Evolutionary conservation across 2,888 invertebrate genomes (phyloP), one percentile per base, ranked within the genome.

Genomic region (Allolobophora icterica): DNA sequence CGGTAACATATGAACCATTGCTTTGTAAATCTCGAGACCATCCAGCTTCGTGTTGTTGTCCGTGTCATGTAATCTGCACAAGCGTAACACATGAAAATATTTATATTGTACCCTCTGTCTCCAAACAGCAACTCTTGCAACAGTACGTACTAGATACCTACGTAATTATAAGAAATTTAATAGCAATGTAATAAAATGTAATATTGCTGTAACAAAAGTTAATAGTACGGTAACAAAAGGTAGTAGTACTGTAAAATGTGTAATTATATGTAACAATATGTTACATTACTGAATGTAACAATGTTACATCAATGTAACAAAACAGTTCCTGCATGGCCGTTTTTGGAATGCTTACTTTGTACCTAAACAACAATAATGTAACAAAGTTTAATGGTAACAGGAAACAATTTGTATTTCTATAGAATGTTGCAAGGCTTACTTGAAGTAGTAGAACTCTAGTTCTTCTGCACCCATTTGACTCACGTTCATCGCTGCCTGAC

Each of bases 41-140:
- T 99, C 98, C 92, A 99, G 96, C 94, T 97, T 97, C 1, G 97
- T 97, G 95, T 99, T 98, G 94, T 97, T 97, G 94, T 98, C 98
- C 93, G 97, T 97, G 95, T 99, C 99, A 94, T 99, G 99, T 42
- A 95, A 93, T 92, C 95, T 95, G 92, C 13, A 92, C 91, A 83
- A 87, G 24, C 24, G 33, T 33, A 34, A 40, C 30, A 52, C 19
- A 89, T 34, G 52, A 35, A 38, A 40, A n/a, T 30, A 34, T 34
- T 24, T 87, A 30, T 24, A 1, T 45, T 13, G 71, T 17, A 13
- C n/a, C 71, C 13, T 30, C n/a, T 11, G 71, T 6, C n/a, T 71
- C 71, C 71, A 3, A 71, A 71, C 30, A n/a, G 71, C 30, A n/a
- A 30, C 71, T 71, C n/a, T n/a, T n/a, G 71, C 30, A 71, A n/a